Percentiles rank a stretch among this genome's conserved stretches.
These are phyloP conservation scores for Epirrhoe alternata DNA, from an alignment of 2,888 invertebrate species.

Conservation along the genomic window DNA sequence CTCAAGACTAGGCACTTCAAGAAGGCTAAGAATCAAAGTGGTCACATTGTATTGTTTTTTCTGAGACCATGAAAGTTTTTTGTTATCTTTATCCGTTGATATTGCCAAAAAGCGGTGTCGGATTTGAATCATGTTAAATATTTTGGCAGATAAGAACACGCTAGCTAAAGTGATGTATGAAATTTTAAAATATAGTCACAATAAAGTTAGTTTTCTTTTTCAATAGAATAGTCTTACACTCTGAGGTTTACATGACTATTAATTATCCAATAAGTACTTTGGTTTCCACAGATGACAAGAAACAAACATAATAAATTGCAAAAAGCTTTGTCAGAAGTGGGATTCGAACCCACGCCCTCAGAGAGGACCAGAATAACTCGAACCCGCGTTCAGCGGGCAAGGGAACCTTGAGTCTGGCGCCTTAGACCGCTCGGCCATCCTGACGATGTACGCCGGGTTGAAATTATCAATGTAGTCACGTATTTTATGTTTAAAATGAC, in stretches of 20 bases:
- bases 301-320: not conserved
- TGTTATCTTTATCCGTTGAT: not conserved
- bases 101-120: not conserved
- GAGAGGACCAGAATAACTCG: constrained; percentile 86
- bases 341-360: constrained; percentile 91
- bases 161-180: not conserved
- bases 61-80: not conserved
- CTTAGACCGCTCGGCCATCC: constrained; percentile 94
- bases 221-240: too few species aligned
- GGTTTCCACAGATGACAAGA: not conserved
- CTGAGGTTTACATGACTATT: too few species aligned
- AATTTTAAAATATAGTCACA: not conserved
- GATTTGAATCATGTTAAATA: not conserved
- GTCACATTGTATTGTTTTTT: not conserved
- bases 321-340: constrained; percentile 85
- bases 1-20: not conserved
- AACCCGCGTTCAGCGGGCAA: constrained; percentile 83
- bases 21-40: constrained; percentile 5
- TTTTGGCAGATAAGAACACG: not conserved
- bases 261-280: too few species aligned
- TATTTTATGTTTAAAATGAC: not conserved
- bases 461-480: constrained; percentile 19
- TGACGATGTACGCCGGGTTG: constrained; percentile 80
- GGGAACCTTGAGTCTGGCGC: constrained; percentile 83
- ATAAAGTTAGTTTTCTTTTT: too few species aligned